Percentiles rank a stretch among this genome's conserved stretches.
phyloP scores from a whole-genome alignment of 30 jellyfish, hydroid and myxozoan species.

The Hydra vulgaris region DNA sequence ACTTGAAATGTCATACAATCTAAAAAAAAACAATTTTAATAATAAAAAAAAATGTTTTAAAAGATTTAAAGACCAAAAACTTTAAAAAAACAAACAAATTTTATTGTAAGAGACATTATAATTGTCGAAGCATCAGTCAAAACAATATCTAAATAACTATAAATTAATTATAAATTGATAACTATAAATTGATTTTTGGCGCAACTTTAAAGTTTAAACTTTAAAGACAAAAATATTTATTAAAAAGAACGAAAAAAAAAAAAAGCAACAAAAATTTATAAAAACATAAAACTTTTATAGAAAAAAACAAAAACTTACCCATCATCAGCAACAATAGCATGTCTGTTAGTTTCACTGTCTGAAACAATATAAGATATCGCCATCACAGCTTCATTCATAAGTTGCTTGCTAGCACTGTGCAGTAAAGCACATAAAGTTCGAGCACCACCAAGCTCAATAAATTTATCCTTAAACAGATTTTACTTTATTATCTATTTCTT shows the following conservation, averaged over 20 bases:
- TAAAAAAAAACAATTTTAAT: neutral
- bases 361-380: conserved; percentile 88
- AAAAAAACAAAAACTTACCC: conserved; percentile 32
- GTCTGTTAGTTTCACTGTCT: conserved; percentile 78
- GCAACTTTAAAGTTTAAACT: too few relatives aligned
- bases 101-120: too few relatives aligned
- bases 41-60: neutral
- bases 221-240: neutral
- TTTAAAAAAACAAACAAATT: too few relatives aligned
- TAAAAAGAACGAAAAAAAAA: neutral
- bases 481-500: too few relatives aligned
- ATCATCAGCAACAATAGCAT: conserved; percentile 73
- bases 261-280: neutral
- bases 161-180: too few relatives aligned
- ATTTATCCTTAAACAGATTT: conserved; percentile 63
- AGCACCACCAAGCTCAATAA: conserved; percentile 93
- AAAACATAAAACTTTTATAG: neutral
- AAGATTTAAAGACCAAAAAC: too few relatives aligned
- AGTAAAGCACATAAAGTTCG: conserved; percentile 82
- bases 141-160: too few relatives aligned
- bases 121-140: too few relatives aligned
- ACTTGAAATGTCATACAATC: conserved; percentile 57
- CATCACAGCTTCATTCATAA: conserved; percentile 93
- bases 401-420: conserved; percentile 74
- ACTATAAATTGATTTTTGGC: too few relatives aligned